Conservation (phyloP, 2,797 vertebrate species). For the Lacerta viridis region DNA sequence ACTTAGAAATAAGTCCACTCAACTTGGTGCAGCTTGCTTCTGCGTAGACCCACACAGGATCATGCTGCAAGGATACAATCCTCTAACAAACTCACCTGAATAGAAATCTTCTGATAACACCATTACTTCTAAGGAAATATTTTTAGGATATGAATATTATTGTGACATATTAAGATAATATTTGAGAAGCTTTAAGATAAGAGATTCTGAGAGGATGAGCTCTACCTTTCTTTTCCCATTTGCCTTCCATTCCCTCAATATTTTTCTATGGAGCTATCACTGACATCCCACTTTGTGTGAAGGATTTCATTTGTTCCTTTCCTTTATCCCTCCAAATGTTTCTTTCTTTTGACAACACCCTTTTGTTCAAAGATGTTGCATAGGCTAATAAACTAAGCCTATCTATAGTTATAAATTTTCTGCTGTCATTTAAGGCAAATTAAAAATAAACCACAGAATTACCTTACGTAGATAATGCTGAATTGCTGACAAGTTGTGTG, state of each 20-base stretch:
- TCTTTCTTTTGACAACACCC: neutral
- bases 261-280: neutral
- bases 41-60: no score
- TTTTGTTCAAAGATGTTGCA: neutral
- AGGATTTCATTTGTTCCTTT: neutral
- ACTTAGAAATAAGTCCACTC: no score
- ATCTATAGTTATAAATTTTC: constrained; percentile 7
- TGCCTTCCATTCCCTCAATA: neutral
- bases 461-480: constrained; percentile 17
- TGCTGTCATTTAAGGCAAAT: constrained; percentile 4
- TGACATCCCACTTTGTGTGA: neutral
- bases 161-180: neutral
- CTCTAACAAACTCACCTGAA: no score
- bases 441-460: neutral
- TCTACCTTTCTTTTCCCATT: neutral
- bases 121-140: neutral
- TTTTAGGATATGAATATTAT: neutral
- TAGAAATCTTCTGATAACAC: neutral
- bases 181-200: neutral
- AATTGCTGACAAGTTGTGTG: neutral
- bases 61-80: no score
- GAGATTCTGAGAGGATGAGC: neutral
- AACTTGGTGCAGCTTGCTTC: no score
- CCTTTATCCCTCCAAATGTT: neutral
- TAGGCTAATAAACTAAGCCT: constrained; percentile 10